Base-by-base conservation (phyloP, 37 sponge, comb jelly and placozoan species). In the Geodia barretti region DNA sequence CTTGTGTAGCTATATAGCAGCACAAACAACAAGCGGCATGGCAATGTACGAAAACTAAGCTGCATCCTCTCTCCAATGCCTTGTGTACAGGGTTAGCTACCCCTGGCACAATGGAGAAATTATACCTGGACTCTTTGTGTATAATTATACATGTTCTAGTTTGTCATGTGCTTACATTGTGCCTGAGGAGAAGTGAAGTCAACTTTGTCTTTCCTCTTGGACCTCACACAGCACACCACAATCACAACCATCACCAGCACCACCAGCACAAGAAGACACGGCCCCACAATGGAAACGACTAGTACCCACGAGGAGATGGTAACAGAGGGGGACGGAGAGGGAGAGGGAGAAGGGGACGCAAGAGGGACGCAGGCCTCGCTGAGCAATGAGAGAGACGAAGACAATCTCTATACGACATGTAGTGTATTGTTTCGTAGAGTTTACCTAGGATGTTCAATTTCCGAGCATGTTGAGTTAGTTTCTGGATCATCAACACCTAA, bases 191-290 rank as follows among this genome's bases (percentile, higher is more conserved):
- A 14, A 17, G 54, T 17, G 54, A 47, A 47, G 54, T 2, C 77
- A 77, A 23, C 19, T 37, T 23, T 62, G 30, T 72, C 85, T 77
- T 47, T 78, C 85, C 38, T 84, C 72, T 5, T 68, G 41, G 9
- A 23, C 37, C 36, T 69, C n/a, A 35, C 29, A 60, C 17, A 58
- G 17, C 73, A 35, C 70, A 26, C 76, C 74, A 25, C 68, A 31
- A 37, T 24, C 42, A 70, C 14, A 25, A 5, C 35, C 36, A 38
- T 37, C 32, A 31, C 47, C 43, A 43, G 14, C 81, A 60, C 70
- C 81, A 70, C 7, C 31, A 65, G 54, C 7, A 47, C 54, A 7
- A 47, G 0, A 39, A 39, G 26, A 74, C 75, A 2, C 54, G 39
- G 4, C 14, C 39, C 41, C 1, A 39, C 79, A 78, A 20, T 65